A percentile compares a stretch with the other conserved stretches of the same genome.
These are phyloP conservation scores for Ibidorhyncha struthersii DNA, from an alignment of 2,113 vertebrate species.

Conservation along the genomic window DNA sequence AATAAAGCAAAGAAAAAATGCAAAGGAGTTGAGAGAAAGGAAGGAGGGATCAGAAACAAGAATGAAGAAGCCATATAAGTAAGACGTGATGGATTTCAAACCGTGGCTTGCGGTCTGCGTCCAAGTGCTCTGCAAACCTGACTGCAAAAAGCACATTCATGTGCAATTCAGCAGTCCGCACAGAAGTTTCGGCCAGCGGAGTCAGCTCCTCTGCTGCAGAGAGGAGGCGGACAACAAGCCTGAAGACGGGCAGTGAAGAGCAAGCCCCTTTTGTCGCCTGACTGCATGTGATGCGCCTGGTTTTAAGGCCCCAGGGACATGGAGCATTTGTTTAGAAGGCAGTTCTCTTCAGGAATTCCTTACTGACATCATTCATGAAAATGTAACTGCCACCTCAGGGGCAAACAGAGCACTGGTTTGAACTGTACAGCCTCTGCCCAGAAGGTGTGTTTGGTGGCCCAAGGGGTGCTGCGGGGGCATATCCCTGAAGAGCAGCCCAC, in stretches of 20 bases:
- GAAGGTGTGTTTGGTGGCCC: neutral
- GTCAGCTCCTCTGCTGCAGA: neutral
- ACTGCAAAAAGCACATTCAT: neutral
- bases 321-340: neutral
- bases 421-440: neutral
- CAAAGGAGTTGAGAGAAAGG: neutral
- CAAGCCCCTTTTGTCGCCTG: neutral
- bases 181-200: neutral
- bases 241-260: neutral
- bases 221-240: fast-evolving
- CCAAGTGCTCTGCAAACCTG: neutral
- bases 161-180: neutral
- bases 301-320: neutral
- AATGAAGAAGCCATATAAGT: neutral
- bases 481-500: neutral
- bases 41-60: neutral
- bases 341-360: neutral
- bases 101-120: neutral
- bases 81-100: neutral
- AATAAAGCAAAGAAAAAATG: neutral
- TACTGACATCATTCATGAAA: neutral
- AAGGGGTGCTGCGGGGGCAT: fast-evolving
- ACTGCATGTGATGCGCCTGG: no score
- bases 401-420: neutral
- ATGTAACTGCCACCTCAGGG: neutral